A percentile compares a stretch with the other conserved stretches of the same genome.
These are phyloP conservation scores for Sarcoramphus papa DNA, from an alignment of 2,797 vertebrate species.

Conservation along the genomic window DNA sequence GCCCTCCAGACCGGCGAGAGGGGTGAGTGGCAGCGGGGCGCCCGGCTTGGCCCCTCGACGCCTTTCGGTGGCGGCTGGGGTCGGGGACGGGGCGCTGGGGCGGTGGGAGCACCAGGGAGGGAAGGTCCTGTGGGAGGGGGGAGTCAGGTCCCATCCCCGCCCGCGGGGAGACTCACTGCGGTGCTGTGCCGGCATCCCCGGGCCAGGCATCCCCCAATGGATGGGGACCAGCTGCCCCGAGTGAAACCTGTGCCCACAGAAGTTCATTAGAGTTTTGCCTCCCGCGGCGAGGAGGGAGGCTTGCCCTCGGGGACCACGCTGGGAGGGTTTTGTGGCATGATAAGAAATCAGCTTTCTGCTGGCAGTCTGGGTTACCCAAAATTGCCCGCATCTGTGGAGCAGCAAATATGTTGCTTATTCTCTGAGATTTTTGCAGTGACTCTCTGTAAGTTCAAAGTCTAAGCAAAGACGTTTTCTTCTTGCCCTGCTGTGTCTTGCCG, in stretches of 20 bases:
- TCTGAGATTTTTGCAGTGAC: neutral
- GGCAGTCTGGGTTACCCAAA: neutral
- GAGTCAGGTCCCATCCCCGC: fast-evolving
- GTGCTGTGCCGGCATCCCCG: neutral
- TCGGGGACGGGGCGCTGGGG: neutral
- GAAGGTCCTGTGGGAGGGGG: neutral
- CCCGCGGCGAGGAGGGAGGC: fast-evolving
- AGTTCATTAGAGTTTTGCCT: neutral
- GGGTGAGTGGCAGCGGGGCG: slow-evolving; percentile 60
- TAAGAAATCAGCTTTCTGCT: neutral
- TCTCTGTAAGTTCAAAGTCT: neutral
- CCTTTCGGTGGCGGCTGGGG: neutral
- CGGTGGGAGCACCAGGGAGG: neutral
- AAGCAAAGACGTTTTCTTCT: neutral
- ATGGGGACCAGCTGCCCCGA: too few relatives aligned
- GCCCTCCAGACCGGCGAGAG: slow-evolving; percentile 71
- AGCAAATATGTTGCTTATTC: neutral
- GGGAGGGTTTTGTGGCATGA: neutral
- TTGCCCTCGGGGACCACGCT: fast-evolving
- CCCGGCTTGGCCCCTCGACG: fast-evolving
- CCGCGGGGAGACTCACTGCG: fast-evolving
- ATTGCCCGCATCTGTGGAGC: neutral
- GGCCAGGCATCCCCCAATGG: neutral
- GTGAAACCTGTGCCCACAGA: fast-evolving
- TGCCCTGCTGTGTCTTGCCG: neutral